Percentiles rank a stretch among this genome's conserved stretches.
These are phyloP conservation scores for Peromyscus attwateri DNA, from an alignment of 2,797 vertebrate species.

Conservation along the genomic window DNA sequence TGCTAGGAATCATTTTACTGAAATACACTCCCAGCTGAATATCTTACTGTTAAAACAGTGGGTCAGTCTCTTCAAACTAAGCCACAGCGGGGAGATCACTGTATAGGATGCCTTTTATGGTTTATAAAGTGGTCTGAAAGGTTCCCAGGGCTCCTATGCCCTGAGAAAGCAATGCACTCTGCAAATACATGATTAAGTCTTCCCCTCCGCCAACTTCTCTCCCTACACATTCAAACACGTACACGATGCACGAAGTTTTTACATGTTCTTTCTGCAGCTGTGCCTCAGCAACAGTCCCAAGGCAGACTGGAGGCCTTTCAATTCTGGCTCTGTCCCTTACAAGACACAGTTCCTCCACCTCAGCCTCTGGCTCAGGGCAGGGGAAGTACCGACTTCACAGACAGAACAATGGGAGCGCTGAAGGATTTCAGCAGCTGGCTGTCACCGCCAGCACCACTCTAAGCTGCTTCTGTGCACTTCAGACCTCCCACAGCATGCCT, in stretches of 20 bases:
- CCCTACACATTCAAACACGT: neutral
- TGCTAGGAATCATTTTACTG: neutral
- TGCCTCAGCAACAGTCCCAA: neutral
- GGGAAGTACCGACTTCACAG: neutral
- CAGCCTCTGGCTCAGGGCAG: slow-evolving; percentile 23
- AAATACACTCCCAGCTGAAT: neutral
- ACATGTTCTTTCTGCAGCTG: slow-evolving; percentile 12
- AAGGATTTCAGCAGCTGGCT: neutral
- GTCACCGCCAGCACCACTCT: neutral
- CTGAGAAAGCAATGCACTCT: neutral
- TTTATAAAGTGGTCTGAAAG: neutral
- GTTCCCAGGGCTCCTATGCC: neutral
- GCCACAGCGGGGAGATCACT: neutral
- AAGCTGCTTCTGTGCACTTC: neutral
- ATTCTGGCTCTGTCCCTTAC: neutral
- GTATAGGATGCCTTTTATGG: neutral
- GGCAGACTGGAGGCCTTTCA: neutral
- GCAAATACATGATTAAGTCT: neutral
- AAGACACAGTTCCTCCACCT: neutral
- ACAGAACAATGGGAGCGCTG: neutral
- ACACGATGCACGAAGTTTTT: neutral
- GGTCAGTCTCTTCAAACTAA: neutral
- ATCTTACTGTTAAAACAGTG: neutral
- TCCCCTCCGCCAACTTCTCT: neutral
- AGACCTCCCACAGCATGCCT: neutral